These are phyloP conservation scores for Thecocarcelia acutangulata DNA, from an alignment of 2,888 invertebrate genomes.

Conservation along the genomic window DNA sequence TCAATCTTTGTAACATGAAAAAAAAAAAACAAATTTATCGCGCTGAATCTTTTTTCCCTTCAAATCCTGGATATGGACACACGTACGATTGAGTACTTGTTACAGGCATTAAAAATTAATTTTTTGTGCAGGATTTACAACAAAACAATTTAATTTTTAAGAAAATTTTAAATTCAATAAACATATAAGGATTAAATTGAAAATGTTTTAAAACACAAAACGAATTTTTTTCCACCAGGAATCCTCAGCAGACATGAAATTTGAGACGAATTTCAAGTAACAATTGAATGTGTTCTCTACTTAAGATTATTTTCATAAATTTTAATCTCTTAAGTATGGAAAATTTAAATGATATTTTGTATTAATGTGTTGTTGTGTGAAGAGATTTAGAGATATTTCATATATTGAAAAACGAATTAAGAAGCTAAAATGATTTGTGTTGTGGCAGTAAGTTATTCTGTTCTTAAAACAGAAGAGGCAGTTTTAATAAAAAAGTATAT, in stretches of 20 bases:
- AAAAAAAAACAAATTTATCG: slow-evolving; percentile 19
- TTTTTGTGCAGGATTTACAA: slow-evolving; percentile 53
- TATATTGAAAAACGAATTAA: not conserved
- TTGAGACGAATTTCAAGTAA: slow-evolving; percentile 60
- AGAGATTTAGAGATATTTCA: not conserved
- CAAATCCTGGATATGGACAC: slow-evolving; percentile 46
- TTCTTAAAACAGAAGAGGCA: too few species aligned
- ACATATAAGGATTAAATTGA: slow-evolving; percentile 59
- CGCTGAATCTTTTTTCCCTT: slow-evolving; percentile 36
- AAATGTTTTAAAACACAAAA: slow-evolving; percentile 14
- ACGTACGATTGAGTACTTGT: slow-evolving; percentile 50
- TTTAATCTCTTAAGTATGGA: slow-evolving; percentile 45
- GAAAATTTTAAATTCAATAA: slow-evolving; percentile 47
- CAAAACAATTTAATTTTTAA: slow-evolving; percentile 31
- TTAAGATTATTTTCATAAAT: not conserved
- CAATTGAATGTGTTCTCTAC: slow-evolving; percentile 27
- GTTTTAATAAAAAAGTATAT: too few species aligned
- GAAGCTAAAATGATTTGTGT: not conserved
- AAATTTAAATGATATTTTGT: slow-evolving; percentile 43
- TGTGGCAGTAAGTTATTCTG: not conserved
- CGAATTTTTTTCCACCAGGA: slow-evolving; percentile 13
- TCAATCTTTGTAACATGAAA: slow-evolving; percentile 58
- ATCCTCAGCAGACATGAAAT: slow-evolving; percentile 58
- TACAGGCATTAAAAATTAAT: slow-evolving; percentile 62
- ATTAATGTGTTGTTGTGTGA: slow-evolving; percentile 7